Percentiles rank a stretch among this genome's conserved stretches.
phyloP scores from a whole-genome alignment of 64 coral and sea anemone genomes.

The Montipora efflorescens region DNA sequence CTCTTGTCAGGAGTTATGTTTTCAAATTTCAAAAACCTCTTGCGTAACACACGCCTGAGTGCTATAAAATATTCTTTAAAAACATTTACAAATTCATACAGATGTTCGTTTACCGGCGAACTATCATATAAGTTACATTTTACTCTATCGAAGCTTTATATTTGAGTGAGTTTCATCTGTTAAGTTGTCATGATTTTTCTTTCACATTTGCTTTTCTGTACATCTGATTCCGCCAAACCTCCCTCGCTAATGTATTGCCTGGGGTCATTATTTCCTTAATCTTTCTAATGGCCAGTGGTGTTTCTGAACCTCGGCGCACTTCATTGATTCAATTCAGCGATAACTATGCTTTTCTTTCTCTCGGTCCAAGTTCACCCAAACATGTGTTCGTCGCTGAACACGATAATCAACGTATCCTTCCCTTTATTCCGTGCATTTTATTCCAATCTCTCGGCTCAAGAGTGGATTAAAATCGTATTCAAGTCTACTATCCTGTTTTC shows the following conservation, averaged over 20 bases:
- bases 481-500: background rate
- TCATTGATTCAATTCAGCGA: conserved; percentile 42
- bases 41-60: conserved; percentile 2
- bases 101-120: conserved; percentile 17
- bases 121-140: conserved; percentile 23
- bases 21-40: background rate
- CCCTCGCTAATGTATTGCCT: conserved; percentile 17
- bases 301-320: background rate
- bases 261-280: conserved; percentile 42
- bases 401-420: conserved; percentile 1
- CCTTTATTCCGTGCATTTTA: background rate
- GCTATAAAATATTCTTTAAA: conserved; percentile 41
- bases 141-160: conserved; percentile 38
- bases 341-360: conserved; percentile 19
- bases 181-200: conserved; percentile 9
- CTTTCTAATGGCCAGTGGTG: conserved; percentile 29
- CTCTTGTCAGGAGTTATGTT: background rate
- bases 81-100: conserved; percentile 60
- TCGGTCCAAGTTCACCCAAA: conserved; percentile 5
- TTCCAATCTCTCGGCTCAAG: background rate
- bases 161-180: conserved; percentile 21
- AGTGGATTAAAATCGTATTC: background rate
- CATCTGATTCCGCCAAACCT: conserved; percentile 10
- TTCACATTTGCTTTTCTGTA: conserved; percentile 7
- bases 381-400: conserved; percentile 1